Evolutionary conservation across 2,888 invertebrate species (phyloP).

Genomic region (Ectobius pallidus): DNA sequence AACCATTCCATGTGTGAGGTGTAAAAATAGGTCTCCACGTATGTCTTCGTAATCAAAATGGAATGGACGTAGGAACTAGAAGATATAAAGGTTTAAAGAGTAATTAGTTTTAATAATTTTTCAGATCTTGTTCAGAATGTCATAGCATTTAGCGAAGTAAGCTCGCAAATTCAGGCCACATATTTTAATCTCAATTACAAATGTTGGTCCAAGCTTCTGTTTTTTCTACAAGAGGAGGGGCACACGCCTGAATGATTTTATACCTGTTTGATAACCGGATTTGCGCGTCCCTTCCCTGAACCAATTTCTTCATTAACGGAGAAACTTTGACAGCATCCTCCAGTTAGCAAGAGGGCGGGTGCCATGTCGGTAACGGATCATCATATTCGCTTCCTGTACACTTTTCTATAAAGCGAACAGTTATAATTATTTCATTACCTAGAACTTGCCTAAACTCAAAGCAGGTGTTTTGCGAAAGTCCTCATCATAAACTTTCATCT

Average conservation of each 20-base stretch:
- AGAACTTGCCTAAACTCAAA: not conserved
- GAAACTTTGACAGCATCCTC: not conserved
- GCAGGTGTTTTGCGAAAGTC: not conserved
- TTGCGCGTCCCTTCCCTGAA: not conserved
- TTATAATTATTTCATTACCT: slow-evolving; percentile 4
- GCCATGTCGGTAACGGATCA: not conserved
- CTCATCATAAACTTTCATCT: not conserved
- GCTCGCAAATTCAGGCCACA: no score
- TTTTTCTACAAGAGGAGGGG: not conserved
- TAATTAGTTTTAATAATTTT: no score
- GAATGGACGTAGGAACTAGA: no score
- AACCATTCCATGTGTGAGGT: no score
- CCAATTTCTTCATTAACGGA: not conserved
- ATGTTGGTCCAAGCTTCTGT: not conserved
- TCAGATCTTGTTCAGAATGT: no score
- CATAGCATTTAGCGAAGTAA: no score
- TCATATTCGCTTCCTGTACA: not conserved
- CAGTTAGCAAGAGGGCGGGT: not conserved
- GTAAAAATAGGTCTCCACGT: no score
- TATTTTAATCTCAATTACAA: not conserved
- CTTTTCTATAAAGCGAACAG: slow-evolving; percentile 1
- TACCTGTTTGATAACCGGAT: not conserved
- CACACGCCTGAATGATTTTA: not conserved
- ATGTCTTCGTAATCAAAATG: no score
- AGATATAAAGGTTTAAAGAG: no score